Conservation (phyloP, 2,113 vertebrate species). For the Poecile atricapillus region DNA sequence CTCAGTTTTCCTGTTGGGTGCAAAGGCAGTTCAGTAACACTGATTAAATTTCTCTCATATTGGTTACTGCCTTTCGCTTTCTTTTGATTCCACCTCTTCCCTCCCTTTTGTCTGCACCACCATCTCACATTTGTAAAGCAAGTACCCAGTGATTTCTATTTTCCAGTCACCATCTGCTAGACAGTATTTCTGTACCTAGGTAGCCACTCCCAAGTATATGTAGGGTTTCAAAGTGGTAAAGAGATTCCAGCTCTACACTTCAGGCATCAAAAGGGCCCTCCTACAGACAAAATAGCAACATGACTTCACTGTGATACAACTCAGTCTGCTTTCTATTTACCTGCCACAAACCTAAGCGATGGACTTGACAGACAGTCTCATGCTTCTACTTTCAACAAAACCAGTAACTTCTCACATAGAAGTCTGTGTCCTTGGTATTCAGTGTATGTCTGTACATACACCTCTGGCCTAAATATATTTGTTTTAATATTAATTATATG, state of each 20-base stretch:
- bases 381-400: not conserved
- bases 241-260: not conserved
- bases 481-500: not conserved
- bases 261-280: not conserved
- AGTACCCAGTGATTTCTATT: not conserved
- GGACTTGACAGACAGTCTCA: not conserved
- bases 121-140: not conserved
- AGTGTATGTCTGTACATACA: not conserved
- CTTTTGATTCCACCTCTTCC: not conserved
- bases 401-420: not conserved
- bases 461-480: not conserved
- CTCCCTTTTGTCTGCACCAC: not conserved
- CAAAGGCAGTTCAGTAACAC: not conserved
- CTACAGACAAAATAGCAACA: not conserved
- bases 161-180: not conserved
- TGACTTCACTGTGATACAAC: not conserved
- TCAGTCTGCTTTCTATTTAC: not conserved
- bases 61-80: not conserved
- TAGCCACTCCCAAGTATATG: accelerated
- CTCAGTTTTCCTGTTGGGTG: not conserved
- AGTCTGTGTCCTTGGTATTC: not conserved
- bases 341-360: not conserved
- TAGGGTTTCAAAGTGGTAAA: not conserved
- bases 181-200: not conserved
- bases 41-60: not conserved